These are phyloP conservation scores for Chaetodon auriga DNA, from an alignment of 2,113 vertebrate species.

Conservation along the genomic window DNA sequence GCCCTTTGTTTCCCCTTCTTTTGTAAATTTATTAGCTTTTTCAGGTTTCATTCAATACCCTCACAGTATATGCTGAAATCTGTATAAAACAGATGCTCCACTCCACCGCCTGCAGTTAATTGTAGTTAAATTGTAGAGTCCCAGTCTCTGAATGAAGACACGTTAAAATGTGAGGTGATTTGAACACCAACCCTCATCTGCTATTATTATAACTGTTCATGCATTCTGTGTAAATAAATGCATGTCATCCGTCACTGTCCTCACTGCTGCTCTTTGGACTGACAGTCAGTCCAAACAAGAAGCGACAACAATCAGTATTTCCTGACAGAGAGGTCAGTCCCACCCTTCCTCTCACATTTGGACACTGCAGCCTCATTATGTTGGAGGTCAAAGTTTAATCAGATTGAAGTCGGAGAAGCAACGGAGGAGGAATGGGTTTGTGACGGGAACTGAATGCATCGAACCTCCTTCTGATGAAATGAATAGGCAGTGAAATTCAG, in stretches of 20 bases:
- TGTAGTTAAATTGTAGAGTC: neutral
- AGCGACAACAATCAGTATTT: slow-evolving; percentile 46
- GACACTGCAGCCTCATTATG: neutral
- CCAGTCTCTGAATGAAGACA: neutral
- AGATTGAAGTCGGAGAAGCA: neutral
- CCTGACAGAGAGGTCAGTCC: slow-evolving; percentile 13
- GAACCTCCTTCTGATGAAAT: neutral
- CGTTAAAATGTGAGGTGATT: neutral
- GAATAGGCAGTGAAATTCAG: neutral
- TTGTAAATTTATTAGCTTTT: neutral
- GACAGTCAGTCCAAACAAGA: slow-evolving; percentile 34
- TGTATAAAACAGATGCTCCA: slow-evolving; percentile 4
- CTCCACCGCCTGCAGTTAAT: neutral
- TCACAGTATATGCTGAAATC: neutral
- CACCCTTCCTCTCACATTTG: neutral
- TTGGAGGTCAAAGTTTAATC: slow-evolving; percentile 42
- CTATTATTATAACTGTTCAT: neutral
- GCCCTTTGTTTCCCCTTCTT: neutral
- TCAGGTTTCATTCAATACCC: neutral
- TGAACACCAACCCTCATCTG: neutral
- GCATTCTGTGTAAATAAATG: neutral
- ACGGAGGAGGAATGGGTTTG: neutral
- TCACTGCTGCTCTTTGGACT: neutral
- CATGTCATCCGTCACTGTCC: neutral
- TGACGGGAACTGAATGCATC: slow-evolving; percentile 3